These are phyloP conservation scores for Stichodactyla helianthus DNA, from an alignment of 64 coral and sea anemone genomes.

Conservation along the genomic window DNA sequence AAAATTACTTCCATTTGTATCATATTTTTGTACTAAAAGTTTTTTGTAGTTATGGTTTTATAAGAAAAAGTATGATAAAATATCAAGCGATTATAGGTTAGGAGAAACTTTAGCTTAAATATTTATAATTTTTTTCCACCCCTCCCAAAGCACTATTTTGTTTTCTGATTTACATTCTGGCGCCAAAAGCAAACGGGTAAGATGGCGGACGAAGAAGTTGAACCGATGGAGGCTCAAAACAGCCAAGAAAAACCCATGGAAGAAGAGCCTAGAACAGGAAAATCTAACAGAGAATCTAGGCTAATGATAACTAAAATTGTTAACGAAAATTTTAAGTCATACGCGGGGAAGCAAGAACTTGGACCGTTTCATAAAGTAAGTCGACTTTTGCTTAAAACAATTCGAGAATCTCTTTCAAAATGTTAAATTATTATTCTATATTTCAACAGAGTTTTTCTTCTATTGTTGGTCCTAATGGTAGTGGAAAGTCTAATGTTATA, in stretches of 20 bases:
- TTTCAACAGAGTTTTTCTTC: conserved; percentile 84
- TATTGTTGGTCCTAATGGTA: conserved; percentile 98
- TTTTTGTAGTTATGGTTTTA: background rate
- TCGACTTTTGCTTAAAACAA: background rate
- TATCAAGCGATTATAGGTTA: background rate
- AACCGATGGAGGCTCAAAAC: conserved; percentile 30
- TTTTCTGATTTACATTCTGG: background rate
- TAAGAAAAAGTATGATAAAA: background rate
- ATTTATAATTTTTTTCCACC: background rate
- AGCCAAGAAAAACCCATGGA: conserved; percentile 23
- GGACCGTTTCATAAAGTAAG: conserved; percentile 97
- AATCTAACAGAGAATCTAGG: conserved; percentile 31
- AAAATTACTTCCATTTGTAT: too few species aligned
- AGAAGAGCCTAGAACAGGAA: conserved; percentile 11
- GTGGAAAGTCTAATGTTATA: conserved; percentile 98
- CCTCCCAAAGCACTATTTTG: background rate
- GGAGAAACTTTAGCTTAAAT: background rate
- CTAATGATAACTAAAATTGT: conserved; percentile 99
- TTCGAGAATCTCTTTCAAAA: background rate
- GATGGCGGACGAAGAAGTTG: conserved; percentile 13
- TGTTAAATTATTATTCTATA: background rate
- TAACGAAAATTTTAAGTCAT: conserved; percentile 97
- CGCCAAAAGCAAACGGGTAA: conserved; percentile 33
- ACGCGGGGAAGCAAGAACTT: conserved; percentile 85
- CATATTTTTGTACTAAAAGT: background rate